Percentiles rank a stretch among this genome's conserved stretches.
Evolutionary conservation across 2,113 vertebrate genomes (phyloP).

Genomic region (Actinemys pallida): DNA sequence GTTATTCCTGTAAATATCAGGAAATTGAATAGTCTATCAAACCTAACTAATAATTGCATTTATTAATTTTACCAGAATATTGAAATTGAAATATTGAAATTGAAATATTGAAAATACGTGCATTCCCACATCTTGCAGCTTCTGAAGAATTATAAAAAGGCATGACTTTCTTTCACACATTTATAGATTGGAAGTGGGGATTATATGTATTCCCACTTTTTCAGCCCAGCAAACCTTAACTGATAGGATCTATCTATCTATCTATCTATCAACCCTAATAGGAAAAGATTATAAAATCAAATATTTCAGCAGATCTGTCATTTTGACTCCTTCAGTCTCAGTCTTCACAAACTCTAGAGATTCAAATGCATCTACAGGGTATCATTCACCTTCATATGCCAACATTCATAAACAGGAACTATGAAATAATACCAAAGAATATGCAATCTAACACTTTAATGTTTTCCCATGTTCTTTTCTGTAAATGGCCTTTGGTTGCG

Average conservation of each 20-base stretch:
- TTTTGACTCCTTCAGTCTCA: background rate
- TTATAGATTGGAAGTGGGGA: background rate
- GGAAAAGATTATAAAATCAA: background rate
- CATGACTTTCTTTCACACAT: background rate
- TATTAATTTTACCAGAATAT: background rate
- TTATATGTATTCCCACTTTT: background rate
- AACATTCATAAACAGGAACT: background rate
- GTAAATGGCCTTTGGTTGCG: background rate
- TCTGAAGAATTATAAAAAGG: background rate
- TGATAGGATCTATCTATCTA: background rate
- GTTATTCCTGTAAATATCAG: background rate
- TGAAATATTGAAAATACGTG: background rate
- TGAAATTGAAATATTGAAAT: background rate
- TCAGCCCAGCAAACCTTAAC: background rate
- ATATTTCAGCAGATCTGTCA: background rate
- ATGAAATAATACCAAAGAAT: background rate
- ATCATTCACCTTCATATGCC: background rate
- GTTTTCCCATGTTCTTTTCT: background rate
- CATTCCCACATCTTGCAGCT: background rate
- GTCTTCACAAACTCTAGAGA: background rate
- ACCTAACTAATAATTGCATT: background rate
- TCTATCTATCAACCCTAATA: background rate
- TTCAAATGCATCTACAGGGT: background rate
- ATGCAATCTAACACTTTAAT: background rate
- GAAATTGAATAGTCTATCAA: background rate